Percentiles rank a stretch among this genome's conserved stretches.
These are phyloP conservation scores for Diloba caeruleocephala DNA, from an alignment of 2,888 invertebrate species.

Conservation along the genomic window DNA sequence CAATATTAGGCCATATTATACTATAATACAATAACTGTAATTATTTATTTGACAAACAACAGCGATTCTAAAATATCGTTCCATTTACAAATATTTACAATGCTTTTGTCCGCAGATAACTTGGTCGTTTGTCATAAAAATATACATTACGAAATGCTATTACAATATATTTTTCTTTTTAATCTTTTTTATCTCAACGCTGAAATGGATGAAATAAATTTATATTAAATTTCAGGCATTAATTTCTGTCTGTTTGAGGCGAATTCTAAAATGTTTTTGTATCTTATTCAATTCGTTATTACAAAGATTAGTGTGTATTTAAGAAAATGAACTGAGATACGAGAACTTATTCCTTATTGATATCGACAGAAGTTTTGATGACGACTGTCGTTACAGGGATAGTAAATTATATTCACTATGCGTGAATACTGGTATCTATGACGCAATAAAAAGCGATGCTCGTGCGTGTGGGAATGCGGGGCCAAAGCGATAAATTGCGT, in stretches of 20 bases:
- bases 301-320: not conserved
- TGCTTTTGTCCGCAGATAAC: constrained; percentile 40
- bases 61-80: constrained; percentile 35
- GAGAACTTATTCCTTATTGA: constrained; percentile 19
- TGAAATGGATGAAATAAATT: constrained; percentile 30
- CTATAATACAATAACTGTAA: constrained; percentile 16
- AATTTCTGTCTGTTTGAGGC: constrained; percentile 19
- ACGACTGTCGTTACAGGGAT: constrained; percentile 19
- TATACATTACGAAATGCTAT: constrained; percentile 39
- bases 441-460: constrained; percentile 63
- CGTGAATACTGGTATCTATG: constrained; percentile 57
- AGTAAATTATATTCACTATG: constrained; percentile 50
- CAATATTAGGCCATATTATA: constrained; percentile 1
- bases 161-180: constrained; percentile 25
- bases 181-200: constrained; percentile 33
- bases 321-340: constrained; percentile 18
- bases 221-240: constrained; percentile 9
- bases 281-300: constrained; percentile 7
- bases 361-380: constrained; percentile 9
- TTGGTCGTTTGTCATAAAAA: constrained; percentile 45
- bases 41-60: constrained; percentile 25
- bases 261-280: constrained; percentile 13
- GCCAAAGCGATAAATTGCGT: constrained; percentile 65
- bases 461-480: constrained; percentile 61
- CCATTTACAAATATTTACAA: constrained; percentile 45